Conservation (phyloP, 1,140 invertebrate genomes). For the Zaprionus africanus region DNA sequence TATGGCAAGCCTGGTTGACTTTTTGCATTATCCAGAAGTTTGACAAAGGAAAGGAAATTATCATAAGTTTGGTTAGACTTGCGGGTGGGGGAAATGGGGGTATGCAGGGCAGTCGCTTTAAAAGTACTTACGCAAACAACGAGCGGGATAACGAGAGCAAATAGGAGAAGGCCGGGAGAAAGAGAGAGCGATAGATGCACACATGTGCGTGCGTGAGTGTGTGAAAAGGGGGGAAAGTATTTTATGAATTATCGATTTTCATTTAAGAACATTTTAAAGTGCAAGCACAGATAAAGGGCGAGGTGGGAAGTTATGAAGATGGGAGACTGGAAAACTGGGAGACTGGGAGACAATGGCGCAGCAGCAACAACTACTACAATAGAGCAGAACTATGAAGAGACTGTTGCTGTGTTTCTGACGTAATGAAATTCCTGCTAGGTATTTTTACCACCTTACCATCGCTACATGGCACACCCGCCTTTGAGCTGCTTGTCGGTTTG, state of each 20-base stretch:
- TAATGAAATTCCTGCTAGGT: slow-evolving; percentile 58
- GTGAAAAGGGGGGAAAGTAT: slow-evolving; percentile 24
- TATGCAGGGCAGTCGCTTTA: slow-evolving; percentile 31
- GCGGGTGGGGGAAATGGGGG: background rate
- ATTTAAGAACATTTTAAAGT: slow-evolving; percentile 58
- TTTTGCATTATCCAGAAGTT: slow-evolving; percentile 57
- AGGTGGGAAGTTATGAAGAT: background rate
- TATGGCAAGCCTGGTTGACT: slow-evolving; percentile 42
- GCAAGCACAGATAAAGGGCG: slow-evolving; percentile 1
- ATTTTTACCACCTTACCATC: slow-evolving; percentile 19
- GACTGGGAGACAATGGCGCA: slow-evolving; percentile 15
- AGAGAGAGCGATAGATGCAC: slow-evolving; percentile 15
- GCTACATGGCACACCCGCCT: background rate
- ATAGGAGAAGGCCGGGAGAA: background rate
- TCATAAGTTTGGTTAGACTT: slow-evolving; percentile 57
- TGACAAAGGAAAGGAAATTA: slow-evolving; percentile 65
- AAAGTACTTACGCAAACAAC: slow-evolving; percentile 46
- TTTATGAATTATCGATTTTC: slow-evolving; percentile 67
- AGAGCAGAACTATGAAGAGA: slow-evolving; percentile 23
- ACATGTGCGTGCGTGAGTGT: slow-evolving; percentile 10
- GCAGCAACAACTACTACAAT: slow-evolving; percentile 13
- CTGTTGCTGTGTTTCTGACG: slow-evolving; percentile 39
- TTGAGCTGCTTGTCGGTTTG: slow-evolving; percentile 30
- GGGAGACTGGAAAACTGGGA: background rate
- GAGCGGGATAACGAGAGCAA: slow-evolving; percentile 9